Evolutionary conservation across 2,113 vertebrate genomes (phyloP).

Genomic region (Platysternon megacephalum): DNA sequence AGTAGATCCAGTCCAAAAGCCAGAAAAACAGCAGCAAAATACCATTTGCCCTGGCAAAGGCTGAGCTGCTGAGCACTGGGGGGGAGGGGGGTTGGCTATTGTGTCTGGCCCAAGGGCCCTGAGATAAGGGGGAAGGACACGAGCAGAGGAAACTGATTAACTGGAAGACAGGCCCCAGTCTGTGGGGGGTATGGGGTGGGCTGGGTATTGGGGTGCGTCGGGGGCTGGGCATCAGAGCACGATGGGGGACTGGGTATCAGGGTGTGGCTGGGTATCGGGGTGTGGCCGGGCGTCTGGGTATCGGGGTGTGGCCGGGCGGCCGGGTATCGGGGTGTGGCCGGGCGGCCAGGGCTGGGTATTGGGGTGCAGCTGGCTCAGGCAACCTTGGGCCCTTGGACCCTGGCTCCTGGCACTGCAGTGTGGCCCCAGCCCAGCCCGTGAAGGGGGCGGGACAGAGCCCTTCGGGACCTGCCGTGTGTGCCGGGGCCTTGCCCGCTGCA

Average conservation of each 20-base stretch:
- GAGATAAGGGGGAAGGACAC: not conserved
- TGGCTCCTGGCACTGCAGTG: not conserved
- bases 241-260: no score
- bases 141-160: not conserved
- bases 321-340: not conserved
- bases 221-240: not conserved
- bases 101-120: not conserved
- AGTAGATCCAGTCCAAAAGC: not conserved
- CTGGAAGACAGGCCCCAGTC: not conserved
- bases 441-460: not conserved
- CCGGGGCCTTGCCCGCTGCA: not conserved
- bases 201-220: not conserved
- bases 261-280: no score
- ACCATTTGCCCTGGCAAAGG: not conserved
- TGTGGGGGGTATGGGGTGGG: not conserved
- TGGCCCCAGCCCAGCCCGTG: not conserved
- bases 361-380: not conserved
- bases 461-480: not conserved
- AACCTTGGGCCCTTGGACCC: not conserved
- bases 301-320: no score
- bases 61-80: not conserved
- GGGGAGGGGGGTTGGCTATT: not conserved
- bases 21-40: not conserved
- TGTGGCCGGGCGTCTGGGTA: no score
- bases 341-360: not conserved